Conservation (phyloP, 2,888 invertebrate genomes). For the Plusia festucae region DNA sequence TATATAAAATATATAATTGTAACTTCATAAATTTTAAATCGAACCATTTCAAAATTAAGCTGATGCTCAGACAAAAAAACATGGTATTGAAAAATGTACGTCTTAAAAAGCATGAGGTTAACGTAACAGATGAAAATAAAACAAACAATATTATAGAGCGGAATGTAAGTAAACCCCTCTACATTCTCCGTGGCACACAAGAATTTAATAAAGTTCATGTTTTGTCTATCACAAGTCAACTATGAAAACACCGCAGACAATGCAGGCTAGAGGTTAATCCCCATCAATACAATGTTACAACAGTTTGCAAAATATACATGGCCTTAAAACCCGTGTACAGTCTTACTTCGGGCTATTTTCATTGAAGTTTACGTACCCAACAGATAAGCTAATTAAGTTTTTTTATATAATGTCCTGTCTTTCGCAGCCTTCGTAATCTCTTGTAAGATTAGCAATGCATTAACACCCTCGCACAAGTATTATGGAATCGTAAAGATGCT, state of each 20-base stretch:
- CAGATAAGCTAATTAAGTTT: background rate
- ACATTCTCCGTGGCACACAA: slow-evolving; percentile 20
- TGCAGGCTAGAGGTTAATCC: slow-evolving; percentile 58
- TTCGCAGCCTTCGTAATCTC: background rate
- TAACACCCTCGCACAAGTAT: no score
- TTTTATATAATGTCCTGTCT: background rate
- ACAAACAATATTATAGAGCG: background rate
- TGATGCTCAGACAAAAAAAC: background rate
- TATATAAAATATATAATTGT: no score
- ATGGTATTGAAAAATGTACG: background rate
- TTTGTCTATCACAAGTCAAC: slow-evolving; percentile 48
- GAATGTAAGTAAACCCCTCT: slow-evolving; percentile 18
- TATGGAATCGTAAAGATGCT: no score
- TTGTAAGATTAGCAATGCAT: no score
- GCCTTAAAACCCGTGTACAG: slow-evolving; percentile 32
- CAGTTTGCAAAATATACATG: slow-evolving; percentile 38
- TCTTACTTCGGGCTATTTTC: slow-evolving; percentile 35
- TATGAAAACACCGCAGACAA: slow-evolving; percentile 50
- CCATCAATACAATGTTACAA: slow-evolving; percentile 47
- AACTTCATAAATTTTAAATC: no score
- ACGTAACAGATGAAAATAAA: background rate
- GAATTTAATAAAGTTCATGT: slow-evolving; percentile 46
- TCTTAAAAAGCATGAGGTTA: background rate
- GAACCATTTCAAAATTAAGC: background rate
- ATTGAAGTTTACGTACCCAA: background rate